Conservation (phyloP, 2,888 invertebrate species). For the Invenusta paracnida region DNA sequence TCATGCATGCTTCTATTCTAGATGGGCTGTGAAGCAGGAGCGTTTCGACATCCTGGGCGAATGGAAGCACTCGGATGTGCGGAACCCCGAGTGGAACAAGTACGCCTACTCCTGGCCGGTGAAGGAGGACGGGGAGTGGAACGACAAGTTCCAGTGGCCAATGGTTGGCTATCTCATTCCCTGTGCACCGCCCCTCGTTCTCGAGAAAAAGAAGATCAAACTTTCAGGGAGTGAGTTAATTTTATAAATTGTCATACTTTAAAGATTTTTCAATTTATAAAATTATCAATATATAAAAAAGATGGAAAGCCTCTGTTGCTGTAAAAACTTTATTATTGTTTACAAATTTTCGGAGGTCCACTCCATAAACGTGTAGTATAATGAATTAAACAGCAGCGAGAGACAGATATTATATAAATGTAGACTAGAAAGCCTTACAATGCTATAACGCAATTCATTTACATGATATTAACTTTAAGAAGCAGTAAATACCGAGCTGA, state of each 20-base stretch:
- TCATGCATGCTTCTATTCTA: constrained; percentile 45
- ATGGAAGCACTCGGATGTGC: constrained; percentile 57
- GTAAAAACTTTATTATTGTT: no score
- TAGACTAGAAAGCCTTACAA: no score
- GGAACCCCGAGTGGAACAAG: constrained; percentile 59
- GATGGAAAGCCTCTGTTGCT: no score
- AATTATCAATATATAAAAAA: no score
- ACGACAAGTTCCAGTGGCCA: constrained; percentile 60
- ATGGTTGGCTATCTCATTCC: constrained; percentile 59
- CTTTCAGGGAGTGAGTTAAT: neutral
- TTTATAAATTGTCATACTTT: neutral
- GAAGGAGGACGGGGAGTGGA: constrained; percentile 52
- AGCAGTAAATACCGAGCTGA: no score
- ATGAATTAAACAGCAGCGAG: no score
- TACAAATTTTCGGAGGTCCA: no score
- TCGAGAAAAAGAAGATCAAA: constrained; percentile 39
- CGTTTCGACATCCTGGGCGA: constrained; percentile 58
- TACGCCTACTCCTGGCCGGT: constrained; percentile 59
- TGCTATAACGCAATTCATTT: no score
- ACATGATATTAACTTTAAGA: no score
- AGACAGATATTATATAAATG: no score
- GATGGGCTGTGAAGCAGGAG: constrained; percentile 60
- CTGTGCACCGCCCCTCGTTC: constrained; percentile 56
- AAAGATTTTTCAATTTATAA: no score
- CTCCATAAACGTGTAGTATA: no score